Evolutionary conservation across 2,113 vertebrate species (phyloP).

Genomic region (Bujurquina vittata): DNA sequence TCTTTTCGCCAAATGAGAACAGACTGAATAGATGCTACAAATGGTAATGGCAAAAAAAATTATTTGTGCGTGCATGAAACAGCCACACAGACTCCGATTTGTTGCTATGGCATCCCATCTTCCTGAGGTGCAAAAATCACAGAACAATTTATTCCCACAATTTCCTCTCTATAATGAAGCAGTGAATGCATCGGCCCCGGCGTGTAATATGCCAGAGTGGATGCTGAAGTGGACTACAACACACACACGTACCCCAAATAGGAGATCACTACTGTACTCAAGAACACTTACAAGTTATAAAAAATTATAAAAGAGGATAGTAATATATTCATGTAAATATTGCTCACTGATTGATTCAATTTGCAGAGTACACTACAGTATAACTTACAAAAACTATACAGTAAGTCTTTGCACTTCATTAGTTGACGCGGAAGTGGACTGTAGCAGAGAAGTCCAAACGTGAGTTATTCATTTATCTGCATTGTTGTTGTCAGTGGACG

Average conservation of each 20-base stretch:
- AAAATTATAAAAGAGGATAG: slow-evolving; percentile 15
- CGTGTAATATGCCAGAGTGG: background rate
- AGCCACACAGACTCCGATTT: slow-evolving; percentile 46
- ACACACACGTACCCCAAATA: background rate
- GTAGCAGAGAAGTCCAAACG: background rate
- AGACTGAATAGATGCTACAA: slow-evolving; percentile 52
- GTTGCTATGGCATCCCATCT: slow-evolving; percentile 72
- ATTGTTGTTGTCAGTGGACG: background rate
- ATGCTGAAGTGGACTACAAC: background rate
- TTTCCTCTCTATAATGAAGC: slow-evolving; percentile 67
- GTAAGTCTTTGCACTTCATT: background rate
- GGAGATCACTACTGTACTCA: slow-evolving; percentile 5
- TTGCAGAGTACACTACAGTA: background rate
- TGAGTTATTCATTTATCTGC: background rate
- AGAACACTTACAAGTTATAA: background rate
- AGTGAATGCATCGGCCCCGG: slow-evolving; percentile 33
- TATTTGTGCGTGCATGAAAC: slow-evolving; percentile 32
- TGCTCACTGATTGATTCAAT: background rate
- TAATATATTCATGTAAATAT: background rate
- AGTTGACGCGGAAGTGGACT: background rate
- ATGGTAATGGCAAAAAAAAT: slow-evolving; percentile 50
- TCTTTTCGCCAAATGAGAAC: slow-evolving; percentile 49
- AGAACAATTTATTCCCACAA: slow-evolving; percentile 71
- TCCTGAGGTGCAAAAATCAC: slow-evolving; percentile 65
- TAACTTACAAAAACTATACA: background rate